Conservation (phyloP, 2,113 vertebrate species). For the Natator depressus region DNA sequence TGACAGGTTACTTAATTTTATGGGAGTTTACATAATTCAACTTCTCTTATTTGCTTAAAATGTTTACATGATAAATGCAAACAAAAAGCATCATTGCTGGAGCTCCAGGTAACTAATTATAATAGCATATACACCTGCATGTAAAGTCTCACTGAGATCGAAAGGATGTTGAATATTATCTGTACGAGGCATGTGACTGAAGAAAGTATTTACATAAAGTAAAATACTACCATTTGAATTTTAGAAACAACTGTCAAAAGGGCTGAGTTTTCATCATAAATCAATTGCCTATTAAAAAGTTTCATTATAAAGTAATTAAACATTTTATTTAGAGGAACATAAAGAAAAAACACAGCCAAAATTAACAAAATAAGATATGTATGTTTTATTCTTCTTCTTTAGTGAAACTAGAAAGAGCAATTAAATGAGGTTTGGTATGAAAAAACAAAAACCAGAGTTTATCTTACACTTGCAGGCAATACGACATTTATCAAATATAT, state of each 20-base stretch:
- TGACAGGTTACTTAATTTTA: background rate
- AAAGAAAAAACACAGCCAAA: background rate
- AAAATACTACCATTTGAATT: background rate
- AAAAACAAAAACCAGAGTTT: background rate
- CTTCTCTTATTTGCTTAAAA: background rate
- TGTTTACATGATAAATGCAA: background rate
- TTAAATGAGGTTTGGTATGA: background rate
- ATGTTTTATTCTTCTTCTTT: background rate
- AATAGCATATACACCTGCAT: background rate
- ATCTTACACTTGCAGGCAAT: background rate
- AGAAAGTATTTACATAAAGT: background rate
- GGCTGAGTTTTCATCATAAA: background rate
- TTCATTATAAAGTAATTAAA: background rate
- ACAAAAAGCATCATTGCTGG: background rate
- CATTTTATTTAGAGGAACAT: background rate
- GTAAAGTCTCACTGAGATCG: background rate
- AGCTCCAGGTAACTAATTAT: background rate
- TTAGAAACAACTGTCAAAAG: background rate
- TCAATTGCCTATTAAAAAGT: background rate
- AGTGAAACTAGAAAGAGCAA: background rate
- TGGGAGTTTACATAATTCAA: background rate
- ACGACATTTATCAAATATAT: background rate
- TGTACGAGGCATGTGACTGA: background rate
- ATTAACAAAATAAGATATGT: background rate
- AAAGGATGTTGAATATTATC: background rate